phyloP scores from a whole-genome alignment of 1,140 invertebrate species.

The Heliconius hermathena region DNA sequence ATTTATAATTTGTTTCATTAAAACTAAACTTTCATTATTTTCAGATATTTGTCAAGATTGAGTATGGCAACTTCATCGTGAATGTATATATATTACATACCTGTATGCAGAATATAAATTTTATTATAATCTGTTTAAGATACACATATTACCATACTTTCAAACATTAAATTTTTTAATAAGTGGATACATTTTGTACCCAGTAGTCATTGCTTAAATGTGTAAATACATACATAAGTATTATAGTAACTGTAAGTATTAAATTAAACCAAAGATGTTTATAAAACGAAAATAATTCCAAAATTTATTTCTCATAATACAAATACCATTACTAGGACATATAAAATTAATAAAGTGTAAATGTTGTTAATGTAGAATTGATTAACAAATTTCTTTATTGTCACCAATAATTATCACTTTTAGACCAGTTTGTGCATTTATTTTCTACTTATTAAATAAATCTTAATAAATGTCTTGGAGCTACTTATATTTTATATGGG shows the following conservation, averaged over 20 bases:
- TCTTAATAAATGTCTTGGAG: background rate
- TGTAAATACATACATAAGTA: background rate
- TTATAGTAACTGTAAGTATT: background rate
- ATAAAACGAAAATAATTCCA: background rate
- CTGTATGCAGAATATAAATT: background rate
- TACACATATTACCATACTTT: background rate
- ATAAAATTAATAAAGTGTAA: background rate
- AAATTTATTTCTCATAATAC: background rate
- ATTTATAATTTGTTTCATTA: no score
- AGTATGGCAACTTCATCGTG: conserved; percentile 1
- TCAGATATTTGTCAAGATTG: conserved; percentile 28
- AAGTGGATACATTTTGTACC: background rate
- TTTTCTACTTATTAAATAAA: background rate
- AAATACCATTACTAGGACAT: background rate
- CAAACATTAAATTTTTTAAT: background rate
- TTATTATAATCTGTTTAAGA: background rate
- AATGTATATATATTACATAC: background rate
- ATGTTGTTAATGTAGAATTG: background rate
- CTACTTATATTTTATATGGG: background rate
- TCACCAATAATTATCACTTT: background rate
- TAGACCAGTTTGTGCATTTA: background rate
- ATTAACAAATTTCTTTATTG: background rate
- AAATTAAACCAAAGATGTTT: background rate
- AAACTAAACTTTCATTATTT: background rate
- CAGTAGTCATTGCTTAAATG: background rate